Evolutionary conservation across 64 coral and sea anemone species (phyloP), one percentile per base, ranked within the genome.

Genomic region (Montipora efflorescens): DNA sequence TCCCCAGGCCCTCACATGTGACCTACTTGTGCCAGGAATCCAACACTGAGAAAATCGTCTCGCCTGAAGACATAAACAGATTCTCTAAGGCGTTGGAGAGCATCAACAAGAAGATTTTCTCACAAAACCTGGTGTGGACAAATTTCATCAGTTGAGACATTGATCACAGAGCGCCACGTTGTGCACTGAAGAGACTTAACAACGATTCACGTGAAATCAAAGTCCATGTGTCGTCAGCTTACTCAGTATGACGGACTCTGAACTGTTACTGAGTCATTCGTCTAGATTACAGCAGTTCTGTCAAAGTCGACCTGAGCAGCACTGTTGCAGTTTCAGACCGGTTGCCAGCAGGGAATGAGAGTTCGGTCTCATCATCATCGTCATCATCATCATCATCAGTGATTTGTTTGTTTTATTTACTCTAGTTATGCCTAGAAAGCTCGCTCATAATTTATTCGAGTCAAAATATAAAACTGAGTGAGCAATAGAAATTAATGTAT

Each of bases 41-140:
- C 82, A 71, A 8, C 52, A 62, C 11, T 36, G 79, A 82, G 8
- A 86, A 50, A 51, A 71, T 16, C 0, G 66, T 86, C 16, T 86
- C 82, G 67, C 62, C 82, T 22, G 82, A 86, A 86, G 82, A 71
- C 8, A 43, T 70, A 3, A 16, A 10, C 82, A 69, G 82, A 47
- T 50, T 86, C 18, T 86, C 82, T 19, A 86, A 86, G 52, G 82
- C 82, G 20, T 45, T 86, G 62, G 82, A 86, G 47, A 66, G 66
- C 68, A 86, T 86, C n/a, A 86, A 86, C 82, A 71, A 71, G 50
- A 86, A 86, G 82, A 86, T 86, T 71, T 64, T 48, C 62, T 50
- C 66, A 5, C 82, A 86, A 20, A 86, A 86, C 50, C 44, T 86
- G 45, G 64, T 86, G 64, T 86, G 82, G 82, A 86, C 68, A 72